Conservation (phyloP, 2,797 vertebrate species). For the Paramormyrops hopkinsi region DNA sequence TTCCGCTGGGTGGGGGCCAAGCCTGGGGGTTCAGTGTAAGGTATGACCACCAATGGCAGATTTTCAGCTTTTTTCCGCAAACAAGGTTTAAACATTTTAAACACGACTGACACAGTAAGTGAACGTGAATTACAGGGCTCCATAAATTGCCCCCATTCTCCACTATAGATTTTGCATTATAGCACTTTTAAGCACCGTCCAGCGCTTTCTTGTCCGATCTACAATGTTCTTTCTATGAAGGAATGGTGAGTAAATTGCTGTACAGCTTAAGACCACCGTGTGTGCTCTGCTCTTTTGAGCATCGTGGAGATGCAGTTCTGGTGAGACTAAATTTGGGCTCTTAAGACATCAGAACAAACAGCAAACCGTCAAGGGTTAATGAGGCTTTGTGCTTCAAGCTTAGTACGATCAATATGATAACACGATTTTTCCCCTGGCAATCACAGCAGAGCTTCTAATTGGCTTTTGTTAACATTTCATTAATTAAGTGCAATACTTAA, state of each 20-base stretch:
- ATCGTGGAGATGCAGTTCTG: background rate
- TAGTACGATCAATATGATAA: background rate
- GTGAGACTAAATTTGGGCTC: background rate
- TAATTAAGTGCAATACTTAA: background rate
- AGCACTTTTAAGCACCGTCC: background rate
- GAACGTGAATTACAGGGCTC: background rate
- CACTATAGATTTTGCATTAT: background rate
- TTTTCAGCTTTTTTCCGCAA: background rate
- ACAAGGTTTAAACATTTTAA: background rate
- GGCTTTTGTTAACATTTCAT: background rate
- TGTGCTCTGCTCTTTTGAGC: background rate
- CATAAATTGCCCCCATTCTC: background rate
- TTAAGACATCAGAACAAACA: background rate
- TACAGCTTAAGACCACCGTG: background rate
- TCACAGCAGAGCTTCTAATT: background rate
- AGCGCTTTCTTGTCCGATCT: background rate
- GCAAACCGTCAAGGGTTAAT: background rate
- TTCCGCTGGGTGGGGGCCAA: background rate
- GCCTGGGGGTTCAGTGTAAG: background rate
- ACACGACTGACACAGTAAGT: background rate
- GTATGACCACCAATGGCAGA: background rate
- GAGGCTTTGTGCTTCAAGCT: background rate
- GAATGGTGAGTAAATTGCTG: background rate
- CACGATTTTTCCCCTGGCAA: too few relatives aligned
- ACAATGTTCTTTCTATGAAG: background rate